phyloP scores from a whole-genome alignment of 2,113 vertebrate genomes.

The Pollimyrus isidori region DNA sequence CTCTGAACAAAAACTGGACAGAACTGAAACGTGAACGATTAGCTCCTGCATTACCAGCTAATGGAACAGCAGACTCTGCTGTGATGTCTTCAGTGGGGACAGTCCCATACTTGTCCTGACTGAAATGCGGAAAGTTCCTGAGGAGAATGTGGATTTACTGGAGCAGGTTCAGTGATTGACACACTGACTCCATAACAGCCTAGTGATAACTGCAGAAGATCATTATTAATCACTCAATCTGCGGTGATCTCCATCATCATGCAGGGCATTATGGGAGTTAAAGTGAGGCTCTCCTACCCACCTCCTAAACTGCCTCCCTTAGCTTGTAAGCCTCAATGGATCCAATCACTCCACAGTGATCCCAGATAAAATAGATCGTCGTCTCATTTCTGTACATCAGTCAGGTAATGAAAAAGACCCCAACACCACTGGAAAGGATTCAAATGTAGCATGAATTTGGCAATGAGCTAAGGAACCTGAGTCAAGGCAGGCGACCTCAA shows the following conservation, averaged over 20 bases:
- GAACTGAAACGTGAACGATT: neutral
- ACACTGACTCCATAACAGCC: neutral
- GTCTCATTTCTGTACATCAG: neutral
- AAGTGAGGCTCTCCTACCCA: neutral
- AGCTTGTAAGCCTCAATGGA: neutral
- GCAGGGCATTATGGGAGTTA: neutral
- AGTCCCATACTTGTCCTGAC: neutral
- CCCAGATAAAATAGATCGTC: neutral
- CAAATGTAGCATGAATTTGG: neutral
- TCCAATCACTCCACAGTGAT: neutral
- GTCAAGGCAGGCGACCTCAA: neutral
- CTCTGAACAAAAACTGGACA: neutral
- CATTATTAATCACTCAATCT: neutral
- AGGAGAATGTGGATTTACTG: neutral
- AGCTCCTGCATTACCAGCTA: neutral
- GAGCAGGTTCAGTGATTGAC: neutral
- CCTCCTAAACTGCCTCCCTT: neutral
- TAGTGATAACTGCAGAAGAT: neutral
- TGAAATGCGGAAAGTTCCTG: neutral
- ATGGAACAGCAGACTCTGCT: neutral
- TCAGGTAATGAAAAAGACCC: neutral
- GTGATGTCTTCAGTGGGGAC: neutral
- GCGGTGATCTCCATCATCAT: neutral
- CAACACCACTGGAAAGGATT: neutral
- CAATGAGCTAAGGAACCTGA: neutral